Evolutionary conservation across 2,888 invertebrate species (phyloP), one percentile per base, ranked within the genome.

Genomic region (Phytoseiulus persimilis): DNA sequence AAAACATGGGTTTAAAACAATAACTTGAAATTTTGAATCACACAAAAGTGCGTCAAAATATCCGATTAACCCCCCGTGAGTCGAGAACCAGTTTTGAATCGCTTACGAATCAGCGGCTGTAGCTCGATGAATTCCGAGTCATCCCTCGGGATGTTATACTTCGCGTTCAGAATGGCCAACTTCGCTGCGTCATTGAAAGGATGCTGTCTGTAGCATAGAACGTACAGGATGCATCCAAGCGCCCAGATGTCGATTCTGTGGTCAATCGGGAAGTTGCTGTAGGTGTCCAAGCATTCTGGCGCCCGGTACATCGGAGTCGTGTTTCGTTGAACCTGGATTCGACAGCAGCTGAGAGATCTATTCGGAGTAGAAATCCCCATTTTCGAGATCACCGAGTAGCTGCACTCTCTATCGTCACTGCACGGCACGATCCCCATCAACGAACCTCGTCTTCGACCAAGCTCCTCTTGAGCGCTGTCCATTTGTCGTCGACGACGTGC

Each of bases 141-240:
- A 90, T 95, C 94, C 33, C 95, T 95, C 91, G 96, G 97, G 90
- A 97, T 94, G 91, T 95, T 95, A 93, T 96, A 99, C 92, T 99
- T 99, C 91, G 96, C 98, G 94, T 99, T 99, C 90, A 99, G 94
- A 91, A 99, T 99, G 89, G 98, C 95, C 91, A 99, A 93, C 93
- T 99, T 99, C 90, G 98, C 95, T 39, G 94, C 94, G 93, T 99
- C 99, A 92, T 98, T 98, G 93, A 97, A 99, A 0, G 99, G 99
- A 94, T 99, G 99, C 91, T 95, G 95, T 93, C 96, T 95, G 92
- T 95, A 98, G 93, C 98, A 97, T 31, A 99, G 93, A 89, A 96
- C 95, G 93, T 96, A 99, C 28, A 99, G 94, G 91, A 99, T 95
- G 93, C 99, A 99, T 11, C 99, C 99, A 28, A 99, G 94, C 0